Conservation (phyloP, 2,113 vertebrate species). For the Oryctolagus cuniculus region DNA sequence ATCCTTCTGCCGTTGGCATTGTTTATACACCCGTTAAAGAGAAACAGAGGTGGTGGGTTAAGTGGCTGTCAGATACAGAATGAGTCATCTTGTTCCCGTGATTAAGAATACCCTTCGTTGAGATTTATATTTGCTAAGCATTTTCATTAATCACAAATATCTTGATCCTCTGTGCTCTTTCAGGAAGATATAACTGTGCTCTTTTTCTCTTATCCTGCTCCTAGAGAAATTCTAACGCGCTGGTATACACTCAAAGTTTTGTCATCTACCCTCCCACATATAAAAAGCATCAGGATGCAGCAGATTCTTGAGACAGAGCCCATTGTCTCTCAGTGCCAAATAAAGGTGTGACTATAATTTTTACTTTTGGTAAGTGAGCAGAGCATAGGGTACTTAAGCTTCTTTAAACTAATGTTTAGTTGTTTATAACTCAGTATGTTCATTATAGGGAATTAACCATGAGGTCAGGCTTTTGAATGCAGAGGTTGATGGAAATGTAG, state of each 20-base stretch:
- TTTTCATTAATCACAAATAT: not conserved
- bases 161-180: not conserved
- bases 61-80: not conserved
- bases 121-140: not conserved
- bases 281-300: not conserved
- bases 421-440: not conserved
- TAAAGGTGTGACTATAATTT: not conserved
- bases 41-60: not conserved
- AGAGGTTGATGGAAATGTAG: not conserved
- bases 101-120: not conserved
- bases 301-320: no score
- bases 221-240: not conserved
- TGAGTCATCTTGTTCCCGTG: not conserved
- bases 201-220: not conserved
- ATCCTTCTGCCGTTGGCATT: not conserved
- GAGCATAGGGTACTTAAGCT: not conserved
- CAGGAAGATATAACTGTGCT: not conserved
- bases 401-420: not conserved
- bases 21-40: not conserved
- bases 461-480: no score
- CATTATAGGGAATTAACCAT: rapidly evolving
- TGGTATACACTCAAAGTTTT: rapidly evolving
- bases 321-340: not conserved
- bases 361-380: not conserved
- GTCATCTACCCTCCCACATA: not conserved